phyloP scores from a whole-genome alignment of 1,140 invertebrate genomes.

The Holotrichia oblita region DNA sequence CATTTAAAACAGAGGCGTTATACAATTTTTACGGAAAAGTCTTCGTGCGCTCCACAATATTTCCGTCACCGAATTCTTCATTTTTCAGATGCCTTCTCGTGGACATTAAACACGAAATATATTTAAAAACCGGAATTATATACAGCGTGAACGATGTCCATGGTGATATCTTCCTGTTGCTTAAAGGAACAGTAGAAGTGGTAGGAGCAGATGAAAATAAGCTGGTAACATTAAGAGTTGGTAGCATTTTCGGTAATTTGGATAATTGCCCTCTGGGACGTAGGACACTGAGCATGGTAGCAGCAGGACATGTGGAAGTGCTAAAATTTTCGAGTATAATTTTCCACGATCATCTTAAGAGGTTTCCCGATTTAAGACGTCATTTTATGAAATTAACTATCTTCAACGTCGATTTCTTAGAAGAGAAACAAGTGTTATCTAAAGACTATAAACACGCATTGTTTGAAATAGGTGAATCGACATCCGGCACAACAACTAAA shows the following conservation, averaged over 20 bases:
- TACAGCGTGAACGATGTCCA: slow-evolving; percentile 45
- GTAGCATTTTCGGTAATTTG: slow-evolving; percentile 49
- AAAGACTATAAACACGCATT: not conserved
- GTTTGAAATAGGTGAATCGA: not conserved
- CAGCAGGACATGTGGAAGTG: slow-evolving; percentile 46
- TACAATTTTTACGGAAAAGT: slow-evolving; percentile 47
- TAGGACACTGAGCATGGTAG: slow-evolving; percentile 47
- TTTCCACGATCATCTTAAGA: slow-evolving; percentile 42
- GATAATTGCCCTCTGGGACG: slow-evolving; percentile 42
- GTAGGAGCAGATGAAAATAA: slow-evolving; percentile 47
- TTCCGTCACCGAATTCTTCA: slow-evolving; percentile 31
- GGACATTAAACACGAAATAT: slow-evolving; percentile 45
- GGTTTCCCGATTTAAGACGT: slow-evolving; percentile 39
- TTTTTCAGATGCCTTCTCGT: slow-evolving; percentile 44
- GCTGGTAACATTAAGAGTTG: slow-evolving; percentile 39
- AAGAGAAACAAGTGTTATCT: not conserved
- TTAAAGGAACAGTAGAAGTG: slow-evolving; percentile 47
- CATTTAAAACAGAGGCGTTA: slow-evolving; percentile 44
- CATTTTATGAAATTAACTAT: slow-evolving; percentile 32
- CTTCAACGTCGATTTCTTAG: slow-evolving; percentile 45
- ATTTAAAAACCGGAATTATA: slow-evolving; percentile 45
- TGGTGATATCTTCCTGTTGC: slow-evolving; percentile 42
- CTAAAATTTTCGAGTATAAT: slow-evolving; percentile 37
- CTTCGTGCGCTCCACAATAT: slow-evolving; percentile 40
- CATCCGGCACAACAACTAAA: not conserved